Evolutionary conservation across 2,113 vertebrate genomes (phyloP).

Genomic region (Hemibagrus wyckioides): DNA sequence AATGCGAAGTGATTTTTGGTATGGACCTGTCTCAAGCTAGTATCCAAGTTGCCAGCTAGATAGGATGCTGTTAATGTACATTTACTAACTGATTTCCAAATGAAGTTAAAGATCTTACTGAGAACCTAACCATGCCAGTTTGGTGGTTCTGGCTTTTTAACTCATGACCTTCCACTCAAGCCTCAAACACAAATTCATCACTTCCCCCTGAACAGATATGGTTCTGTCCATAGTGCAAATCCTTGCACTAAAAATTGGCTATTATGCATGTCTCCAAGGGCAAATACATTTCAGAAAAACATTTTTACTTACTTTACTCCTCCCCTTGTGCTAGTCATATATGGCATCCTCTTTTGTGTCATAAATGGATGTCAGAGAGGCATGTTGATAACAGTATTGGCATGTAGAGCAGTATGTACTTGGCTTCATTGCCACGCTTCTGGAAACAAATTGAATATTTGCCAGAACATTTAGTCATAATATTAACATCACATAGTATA

Average conservation of each 20-base stretch:
- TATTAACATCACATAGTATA: constrained; percentile 21
- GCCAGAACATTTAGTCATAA: constrained; percentile 9
- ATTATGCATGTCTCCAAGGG: not conserved
- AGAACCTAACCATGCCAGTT: not conserved
- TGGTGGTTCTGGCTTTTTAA: not conserved
- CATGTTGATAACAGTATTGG: not conserved
- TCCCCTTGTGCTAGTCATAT: not conserved
- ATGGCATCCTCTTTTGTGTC: not conserved
- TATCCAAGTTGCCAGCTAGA: not conserved
- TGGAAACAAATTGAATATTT: not conserved
- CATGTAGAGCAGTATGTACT: not conserved
- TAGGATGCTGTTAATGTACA: not conserved
- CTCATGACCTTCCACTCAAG: not conserved
- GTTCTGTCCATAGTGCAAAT: not conserved
- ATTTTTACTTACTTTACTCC: not conserved
- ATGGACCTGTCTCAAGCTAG: not conserved
- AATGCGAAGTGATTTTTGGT: not conserved
- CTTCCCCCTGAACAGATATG: not conserved
- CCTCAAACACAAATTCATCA: not conserved
- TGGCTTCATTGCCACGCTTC: not conserved
- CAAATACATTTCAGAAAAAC: not conserved
- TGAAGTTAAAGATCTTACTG: not conserved
- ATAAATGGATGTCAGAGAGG: not conserved
- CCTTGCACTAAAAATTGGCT: too few relatives aligned
- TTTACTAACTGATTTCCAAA: not conserved